Base-by-base conservation (phyloP, 1,140 invertebrate genomes). In the Araneus ventricosus region DNA sequence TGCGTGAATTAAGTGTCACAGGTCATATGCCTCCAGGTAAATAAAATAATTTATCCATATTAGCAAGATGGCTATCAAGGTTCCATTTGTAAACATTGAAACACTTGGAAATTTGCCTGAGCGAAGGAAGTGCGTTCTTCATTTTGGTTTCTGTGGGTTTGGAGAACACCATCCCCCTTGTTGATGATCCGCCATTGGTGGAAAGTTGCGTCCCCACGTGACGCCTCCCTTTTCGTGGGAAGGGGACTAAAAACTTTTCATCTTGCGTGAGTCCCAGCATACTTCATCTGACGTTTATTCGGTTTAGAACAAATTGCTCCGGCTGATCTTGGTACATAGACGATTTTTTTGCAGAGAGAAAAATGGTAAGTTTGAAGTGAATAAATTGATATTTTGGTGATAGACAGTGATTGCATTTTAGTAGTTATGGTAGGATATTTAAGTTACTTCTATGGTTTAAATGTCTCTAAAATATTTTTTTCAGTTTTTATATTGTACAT, bases 221-320 rank as follows among this genome's bases (percentile, higher is more conserved):
- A 87, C 85, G 8, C 70, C 30, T 87, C 39, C 39, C n/a, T 24
- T 85, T 87, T 87, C 57, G 85, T 87, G 85, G 85, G 85, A 63
- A 10, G 34, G 24, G 52, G 34, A 34, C 39, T 27, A 22, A 30
- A 45, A 41, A 20, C 41, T 82, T 52, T 52, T 82, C 39, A 45
- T 27, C 80, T 52, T 41, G 80, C 2, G 37, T 82, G 39, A 7
- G 39, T 24, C 39, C 39, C 27, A 7, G 22, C 39, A 45, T 82
- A 45, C 37, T 82, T 52, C 41, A 82, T n/a, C 41, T 27, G 39
- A 52, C 80, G 37, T n/a, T 82, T 82, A 10, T 45, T 22, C n/a
- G 8, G 37, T 14, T n/a, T 24, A 45, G 80, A 52, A 52, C 45
- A 52, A 52, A 52, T 52, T 52, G 45, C 45, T 52, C 45, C 41